Evolutionary conservation across 2,113 vertebrate species (phyloP), one percentile per base, ranked within the genome.

Genomic region (Malurus elegans): DNA sequence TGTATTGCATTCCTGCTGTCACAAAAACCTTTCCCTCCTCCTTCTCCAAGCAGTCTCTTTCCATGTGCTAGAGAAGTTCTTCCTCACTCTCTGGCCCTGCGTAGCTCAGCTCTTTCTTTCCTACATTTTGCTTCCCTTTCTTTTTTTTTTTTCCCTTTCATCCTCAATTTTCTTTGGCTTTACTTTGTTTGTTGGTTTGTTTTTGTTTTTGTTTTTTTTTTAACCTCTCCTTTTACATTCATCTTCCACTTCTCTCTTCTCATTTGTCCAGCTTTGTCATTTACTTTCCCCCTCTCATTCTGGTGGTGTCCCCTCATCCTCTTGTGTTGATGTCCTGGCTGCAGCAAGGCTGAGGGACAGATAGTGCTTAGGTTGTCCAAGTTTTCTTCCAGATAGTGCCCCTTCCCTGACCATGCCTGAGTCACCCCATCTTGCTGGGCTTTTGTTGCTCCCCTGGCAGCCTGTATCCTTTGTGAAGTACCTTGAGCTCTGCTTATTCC

Each of bases 321-420:
- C 38, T 50, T 73, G 23, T 44, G 31, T 48, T 58, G 21, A 44
- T 57, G 26, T 56, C 28, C 57, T 75, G 47, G 19, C 31, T 87
- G 44, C 29, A 73, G 38, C 1, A 2, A 80, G 72, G 60, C 47
- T 31, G 8, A 8, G 3, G 70, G 19, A 72, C 44, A 64, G 40
- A 20, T 8, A 75, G 34, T 5, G 8, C 14, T 31, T 0, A 0
- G 5, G 8, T 36, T 67, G 19, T 62, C 70, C 5, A 4, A 26
- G 23, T 29, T 80, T 26, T 64, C 18, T 32, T 70, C 32, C 11
- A 19, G 19, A 25, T 6, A 38, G 9, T 42, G 53, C 29, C 25
- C 16, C 54, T 79, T 86, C 34, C 48, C 48, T 87, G 24, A 42
- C 24, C 31, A 9, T 51, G 29, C 51, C 8, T 24, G 24, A 58